Conservation (phyloP, 2,797 vertebrate species). For the Anguilla marmorata region DNA sequence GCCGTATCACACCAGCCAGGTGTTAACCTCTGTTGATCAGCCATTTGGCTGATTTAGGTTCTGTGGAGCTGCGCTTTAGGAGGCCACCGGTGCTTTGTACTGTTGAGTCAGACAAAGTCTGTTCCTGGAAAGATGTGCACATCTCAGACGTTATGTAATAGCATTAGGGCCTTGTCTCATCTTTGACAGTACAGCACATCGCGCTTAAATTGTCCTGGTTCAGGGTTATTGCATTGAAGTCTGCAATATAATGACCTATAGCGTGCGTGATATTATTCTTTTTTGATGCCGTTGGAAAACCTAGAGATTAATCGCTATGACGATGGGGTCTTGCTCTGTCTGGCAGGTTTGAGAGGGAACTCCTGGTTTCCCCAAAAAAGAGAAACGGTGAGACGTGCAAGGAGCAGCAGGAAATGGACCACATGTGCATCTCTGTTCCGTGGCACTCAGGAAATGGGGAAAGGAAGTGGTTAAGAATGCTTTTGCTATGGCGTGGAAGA, state of each 20-base stretch:
- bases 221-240: background rate
- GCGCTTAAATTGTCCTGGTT: background rate
- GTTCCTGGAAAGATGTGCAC: background rate
- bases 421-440: constrained; percentile 55
- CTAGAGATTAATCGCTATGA: background rate
- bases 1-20: background rate
- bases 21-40: background rate
- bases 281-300: background rate
- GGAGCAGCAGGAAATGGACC: constrained; percentile 62
- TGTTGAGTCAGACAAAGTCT: background rate
- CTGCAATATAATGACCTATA: background rate
- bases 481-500: constrained; percentile 53
- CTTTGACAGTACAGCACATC: background rate
- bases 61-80: background rate
- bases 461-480: constrained; percentile 67
- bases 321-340: background rate
- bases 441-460: constrained; percentile 68
- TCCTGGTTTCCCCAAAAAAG: background rate
- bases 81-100: background rate
- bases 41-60: constrained; percentile 10
- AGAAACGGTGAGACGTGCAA: constrained; percentile 39
- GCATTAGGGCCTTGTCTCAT: background rate
- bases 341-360: background rate
- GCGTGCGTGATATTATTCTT: background rate
- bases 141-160: background rate